Evolutionary conservation across 2,888 invertebrate species (phyloP).

Genomic region (Operophtera brumata): DNA sequence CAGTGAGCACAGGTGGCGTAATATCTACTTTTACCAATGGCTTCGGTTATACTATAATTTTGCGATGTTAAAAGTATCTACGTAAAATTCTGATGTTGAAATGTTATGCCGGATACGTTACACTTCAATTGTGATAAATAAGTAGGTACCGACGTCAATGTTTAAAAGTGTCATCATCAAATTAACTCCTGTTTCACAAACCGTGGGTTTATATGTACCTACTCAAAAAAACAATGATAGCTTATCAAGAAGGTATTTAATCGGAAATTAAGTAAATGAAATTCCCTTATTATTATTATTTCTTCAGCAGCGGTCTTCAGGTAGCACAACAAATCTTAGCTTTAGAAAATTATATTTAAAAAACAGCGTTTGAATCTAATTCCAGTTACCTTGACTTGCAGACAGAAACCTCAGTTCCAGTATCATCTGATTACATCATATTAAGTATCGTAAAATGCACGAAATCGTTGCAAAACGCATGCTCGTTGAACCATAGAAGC

Average conservation of each 20-base stretch:
- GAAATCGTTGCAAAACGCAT: constrained; percentile 46
- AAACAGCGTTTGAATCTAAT: not conserved
- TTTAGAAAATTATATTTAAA: no score
- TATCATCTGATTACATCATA: constrained; percentile 36
- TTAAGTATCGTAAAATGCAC: constrained; percentile 38
- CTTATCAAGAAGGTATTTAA: no score
- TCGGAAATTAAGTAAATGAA: no score
- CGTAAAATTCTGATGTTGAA: not conserved
- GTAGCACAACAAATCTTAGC: no score
- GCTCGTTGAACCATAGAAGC: constrained; percentile 43
- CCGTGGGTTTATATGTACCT: no score
- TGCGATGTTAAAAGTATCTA: not conserved
- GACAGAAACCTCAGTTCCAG: constrained; percentile 22
- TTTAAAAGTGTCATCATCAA: no score
- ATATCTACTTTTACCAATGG: not conserved
- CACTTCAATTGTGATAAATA: not conserved
- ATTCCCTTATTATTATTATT: no score
- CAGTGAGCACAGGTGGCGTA: constrained; percentile 3
- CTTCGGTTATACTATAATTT: not conserved
- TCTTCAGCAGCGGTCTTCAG: no score
- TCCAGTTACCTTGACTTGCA: constrained; percentile 19
- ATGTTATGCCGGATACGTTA: not conserved
- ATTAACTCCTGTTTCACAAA: no score
- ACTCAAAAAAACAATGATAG: no score
- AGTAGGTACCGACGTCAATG: no score